Percentiles rank a stretch among this genome's conserved stretches.
Conservation (phyloP, 2,113 vertebrate species). For the Campylomormyrus numenius region DNA sequence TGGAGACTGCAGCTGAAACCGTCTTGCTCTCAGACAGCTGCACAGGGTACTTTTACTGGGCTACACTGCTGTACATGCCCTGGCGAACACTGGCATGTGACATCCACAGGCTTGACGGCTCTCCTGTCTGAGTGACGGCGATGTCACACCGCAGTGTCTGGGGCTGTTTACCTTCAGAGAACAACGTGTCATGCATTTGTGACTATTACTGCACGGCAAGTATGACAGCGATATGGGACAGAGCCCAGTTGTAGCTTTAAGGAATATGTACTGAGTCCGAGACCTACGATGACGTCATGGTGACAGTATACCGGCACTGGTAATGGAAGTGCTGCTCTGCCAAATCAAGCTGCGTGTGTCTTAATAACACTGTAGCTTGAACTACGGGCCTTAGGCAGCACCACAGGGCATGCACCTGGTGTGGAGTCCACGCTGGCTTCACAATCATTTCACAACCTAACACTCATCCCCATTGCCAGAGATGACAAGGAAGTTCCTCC, state of each 20-base stretch:
- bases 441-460: neutral
- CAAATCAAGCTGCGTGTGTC: neutral
- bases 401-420: neutral
- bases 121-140: neutral
- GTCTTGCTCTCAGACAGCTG: neutral
- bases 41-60: neutral
- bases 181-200: neutral
- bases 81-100: neutral
- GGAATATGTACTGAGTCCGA: neutral
- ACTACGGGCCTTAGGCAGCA: neutral
- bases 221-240: neutral
- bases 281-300: neutral
- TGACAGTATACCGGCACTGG: neutral
- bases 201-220: neutral
- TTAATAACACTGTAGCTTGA: neutral
- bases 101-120: neutral
- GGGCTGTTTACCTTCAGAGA: neutral
- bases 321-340: neutral
- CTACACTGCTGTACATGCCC: neutral
- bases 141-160: neutral
- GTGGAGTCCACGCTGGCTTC: neutral
- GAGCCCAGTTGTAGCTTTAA: neutral
- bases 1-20: neutral
- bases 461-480: neutral
- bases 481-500: neutral